These are phyloP conservation scores for Guaruba guarouba DNA, from an alignment of 2,113 vertebrate genomes.

Conservation along the genomic window DNA sequence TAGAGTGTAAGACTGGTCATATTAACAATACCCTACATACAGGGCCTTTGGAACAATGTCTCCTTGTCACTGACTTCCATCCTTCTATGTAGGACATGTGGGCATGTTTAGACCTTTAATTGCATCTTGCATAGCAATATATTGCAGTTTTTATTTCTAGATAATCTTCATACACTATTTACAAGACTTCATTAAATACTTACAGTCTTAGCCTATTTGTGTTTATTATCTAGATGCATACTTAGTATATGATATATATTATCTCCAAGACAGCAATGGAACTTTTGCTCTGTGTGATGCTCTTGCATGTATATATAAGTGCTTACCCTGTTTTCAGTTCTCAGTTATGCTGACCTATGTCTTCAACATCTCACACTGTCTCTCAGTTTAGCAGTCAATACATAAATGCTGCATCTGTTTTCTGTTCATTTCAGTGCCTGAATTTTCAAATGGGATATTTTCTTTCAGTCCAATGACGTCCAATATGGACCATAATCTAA, in stretches of 20 bases:
- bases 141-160: background rate
- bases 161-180: background rate
- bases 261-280: background rate
- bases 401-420: background rate
- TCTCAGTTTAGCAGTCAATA: background rate
- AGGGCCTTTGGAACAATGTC: background rate
- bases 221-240: background rate
- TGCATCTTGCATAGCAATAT: fast-evolving
- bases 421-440: background rate
- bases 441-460: background rate
- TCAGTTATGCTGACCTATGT: background rate
- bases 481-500: background rate
- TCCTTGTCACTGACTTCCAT: background rate
- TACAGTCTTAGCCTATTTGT: background rate
- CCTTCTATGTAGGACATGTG: background rate
- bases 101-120: background rate
- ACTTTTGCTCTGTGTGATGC: background rate
- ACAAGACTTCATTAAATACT: background rate
- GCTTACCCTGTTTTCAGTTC: background rate
- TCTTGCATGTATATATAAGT: background rate
- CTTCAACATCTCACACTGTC: background rate
- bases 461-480: background rate
- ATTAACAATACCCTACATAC: background rate
- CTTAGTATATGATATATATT: background rate
- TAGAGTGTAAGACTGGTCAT: background rate